These are phyloP conservation scores for Papilio dardanus DNA, from an alignment of 1,140 invertebrate species.

Conservation along the genomic window DNA sequence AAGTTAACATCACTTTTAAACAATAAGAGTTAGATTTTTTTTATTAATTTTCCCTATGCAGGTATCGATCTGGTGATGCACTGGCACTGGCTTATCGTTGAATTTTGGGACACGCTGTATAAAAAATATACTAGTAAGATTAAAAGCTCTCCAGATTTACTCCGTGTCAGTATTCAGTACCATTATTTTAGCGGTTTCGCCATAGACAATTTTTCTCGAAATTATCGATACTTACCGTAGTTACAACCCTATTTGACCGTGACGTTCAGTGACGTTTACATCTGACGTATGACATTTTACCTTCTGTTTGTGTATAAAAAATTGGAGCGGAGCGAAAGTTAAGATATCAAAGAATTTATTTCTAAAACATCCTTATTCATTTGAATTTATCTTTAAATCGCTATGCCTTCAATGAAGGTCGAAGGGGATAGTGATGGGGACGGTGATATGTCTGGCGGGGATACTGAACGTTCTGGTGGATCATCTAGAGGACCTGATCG, in stretches of 20 bases:
- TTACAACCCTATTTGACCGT: background rate
- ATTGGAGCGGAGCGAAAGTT: slow-evolving; percentile 32
- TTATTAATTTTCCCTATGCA: too few relatives aligned
- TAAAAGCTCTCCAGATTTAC: too few relatives aligned
- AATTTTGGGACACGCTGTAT: too few relatives aligned
- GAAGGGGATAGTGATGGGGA: slow-evolving; percentile 83
- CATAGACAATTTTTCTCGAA: background rate
- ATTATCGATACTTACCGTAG: background rate
- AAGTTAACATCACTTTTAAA: too few relatives aligned
- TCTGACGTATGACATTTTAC: slow-evolving; percentile 39
- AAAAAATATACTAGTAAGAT: too few relatives aligned
- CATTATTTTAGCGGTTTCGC: background rate
- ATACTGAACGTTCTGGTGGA: slow-evolving; percentile 84
- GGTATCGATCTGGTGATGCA: too few relatives aligned
- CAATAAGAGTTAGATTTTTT: too few relatives aligned
- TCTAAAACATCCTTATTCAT: background rate
- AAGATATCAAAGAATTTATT: background rate
- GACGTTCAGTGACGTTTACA: slow-evolving; percentile 33
- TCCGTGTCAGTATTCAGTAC: too few relatives aligned
- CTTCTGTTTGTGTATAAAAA: slow-evolving; percentile 37
- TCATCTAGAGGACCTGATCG: slow-evolving; percentile 84
- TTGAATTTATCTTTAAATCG: slow-evolving; percentile 24
- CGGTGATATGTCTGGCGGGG: slow-evolving; percentile 84
- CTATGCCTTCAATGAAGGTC: slow-evolving; percentile 83
- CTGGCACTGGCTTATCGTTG: too few relatives aligned